Evolutionary conservation across 2,113 vertebrate genomes (phyloP).

Genomic region (Otolemur garnettii): DNA sequence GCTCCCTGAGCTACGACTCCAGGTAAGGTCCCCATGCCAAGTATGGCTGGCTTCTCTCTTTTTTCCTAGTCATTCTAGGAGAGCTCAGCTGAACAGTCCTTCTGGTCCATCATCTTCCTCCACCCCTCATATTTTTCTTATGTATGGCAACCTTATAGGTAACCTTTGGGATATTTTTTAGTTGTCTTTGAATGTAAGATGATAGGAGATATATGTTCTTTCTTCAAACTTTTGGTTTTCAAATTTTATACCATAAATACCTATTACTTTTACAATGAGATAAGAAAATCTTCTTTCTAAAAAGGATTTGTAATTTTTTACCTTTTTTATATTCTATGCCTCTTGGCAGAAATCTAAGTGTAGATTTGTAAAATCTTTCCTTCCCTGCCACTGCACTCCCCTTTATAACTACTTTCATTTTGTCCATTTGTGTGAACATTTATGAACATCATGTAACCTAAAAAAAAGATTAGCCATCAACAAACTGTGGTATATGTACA

Average conservation of each 20-base stretch:
- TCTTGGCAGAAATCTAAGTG: slow-evolving; percentile 1
- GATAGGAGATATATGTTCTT: background rate
- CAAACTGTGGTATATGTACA: no score
- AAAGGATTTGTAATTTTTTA: background rate
- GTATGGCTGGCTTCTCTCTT: no score
- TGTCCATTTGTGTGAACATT: background rate
- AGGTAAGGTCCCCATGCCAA: no score
- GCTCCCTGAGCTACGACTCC: no score
- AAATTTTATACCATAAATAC: slow-evolving; percentile 14
- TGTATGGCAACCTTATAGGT: no score
- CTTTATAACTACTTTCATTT: background rate
- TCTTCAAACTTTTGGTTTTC: background rate
- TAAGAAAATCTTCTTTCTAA: background rate
- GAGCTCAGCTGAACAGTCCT: no score
- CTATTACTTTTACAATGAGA: background rate
- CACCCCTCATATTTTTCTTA: no score
- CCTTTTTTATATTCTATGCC: background rate
- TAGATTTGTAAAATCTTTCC: background rate
- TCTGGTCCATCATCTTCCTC: no score
- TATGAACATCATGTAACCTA: background rate
- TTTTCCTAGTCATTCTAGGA: no score
- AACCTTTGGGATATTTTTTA: no score
- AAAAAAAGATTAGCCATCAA: background rate
- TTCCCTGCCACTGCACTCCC: background rate
- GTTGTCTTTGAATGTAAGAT: background rate